Evolutionary conservation across 2,113 vertebrate genomes (phyloP).

Genomic region (Sylvietta virens): DNA sequence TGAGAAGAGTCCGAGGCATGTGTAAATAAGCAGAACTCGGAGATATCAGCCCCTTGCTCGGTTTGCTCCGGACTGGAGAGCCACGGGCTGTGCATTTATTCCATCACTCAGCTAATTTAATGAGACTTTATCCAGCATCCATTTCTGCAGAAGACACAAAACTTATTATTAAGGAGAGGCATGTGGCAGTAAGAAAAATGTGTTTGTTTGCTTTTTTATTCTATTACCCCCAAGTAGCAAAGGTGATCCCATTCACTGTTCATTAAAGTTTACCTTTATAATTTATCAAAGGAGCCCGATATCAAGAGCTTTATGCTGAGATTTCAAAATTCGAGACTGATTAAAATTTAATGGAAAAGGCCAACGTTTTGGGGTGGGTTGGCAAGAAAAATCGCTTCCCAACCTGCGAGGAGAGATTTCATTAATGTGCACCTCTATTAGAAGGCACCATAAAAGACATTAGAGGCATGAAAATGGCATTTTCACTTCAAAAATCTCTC

Average conservation of each 20-base stretch:
- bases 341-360: slow-evolving; percentile 87
- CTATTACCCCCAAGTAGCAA: slow-evolving; percentile 92
- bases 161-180: slow-evolving; percentile 98
- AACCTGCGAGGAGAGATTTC: slow-evolving; percentile 23
- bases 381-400: slow-evolving; percentile 62
- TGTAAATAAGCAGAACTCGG: slow-evolving; percentile 94
- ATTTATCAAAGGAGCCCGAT: slow-evolving; percentile 88
- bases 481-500: neutral
- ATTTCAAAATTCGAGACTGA: slow-evolving; percentile 88
- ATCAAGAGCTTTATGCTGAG: slow-evolving; percentile 92
- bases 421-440: slow-evolving; percentile 35
- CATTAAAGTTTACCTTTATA: slow-evolving; percentile 94
- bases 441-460: slow-evolving; percentile 12
- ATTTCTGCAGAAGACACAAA: slow-evolving; percentile 91
- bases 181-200: slow-evolving; percentile 98
- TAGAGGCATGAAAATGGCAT: slow-evolving; percentile 40
- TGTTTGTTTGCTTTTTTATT: slow-evolving; percentile 90
- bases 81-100: slow-evolving; percentile 76
- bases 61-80: slow-evolving; percentile 76
- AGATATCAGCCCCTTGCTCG: slow-evolving; percentile 75
- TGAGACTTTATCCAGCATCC: slow-evolving; percentile 90
- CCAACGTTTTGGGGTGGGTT: slow-evolving; percentile 69
- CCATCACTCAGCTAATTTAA: slow-evolving; percentile 95
- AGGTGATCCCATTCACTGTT: slow-evolving; percentile 91
- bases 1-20: slow-evolving; percentile 87